A percentile compares a stretch with the other conserved stretches of the same genome.
These are phyloP conservation scores for Mionectes macconnelli DNA, from an alignment of 2,113 vertebrate genomes.

Conservation along the genomic window DNA sequence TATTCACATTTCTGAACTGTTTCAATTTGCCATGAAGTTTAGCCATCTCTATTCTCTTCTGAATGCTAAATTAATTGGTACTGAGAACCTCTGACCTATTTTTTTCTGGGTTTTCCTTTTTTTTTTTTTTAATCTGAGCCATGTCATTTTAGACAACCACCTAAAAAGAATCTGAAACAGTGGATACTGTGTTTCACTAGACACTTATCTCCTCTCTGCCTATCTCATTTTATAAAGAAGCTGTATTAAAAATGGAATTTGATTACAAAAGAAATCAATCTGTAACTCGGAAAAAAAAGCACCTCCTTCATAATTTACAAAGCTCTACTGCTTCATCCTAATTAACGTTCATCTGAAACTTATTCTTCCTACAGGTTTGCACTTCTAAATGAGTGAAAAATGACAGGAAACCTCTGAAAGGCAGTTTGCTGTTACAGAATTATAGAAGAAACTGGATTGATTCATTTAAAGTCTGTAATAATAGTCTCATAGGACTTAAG, in stretches of 20 bases:
- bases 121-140: background rate
- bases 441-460: background rate
- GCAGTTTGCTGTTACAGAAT: background rate
- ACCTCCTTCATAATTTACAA: conserved; percentile 33
- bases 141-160: background rate
- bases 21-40: conserved; percentile 21
- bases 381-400: conserved; percentile 21
- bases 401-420: background rate
- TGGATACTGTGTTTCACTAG: background rate
- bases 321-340: conserved; percentile 20
- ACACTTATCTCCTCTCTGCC: background rate
- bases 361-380: conserved; percentile 20
- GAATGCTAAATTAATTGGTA: conserved; percentile 56
- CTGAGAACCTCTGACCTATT: background rate
- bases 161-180: background rate
- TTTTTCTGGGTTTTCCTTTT: background rate
- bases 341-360: conserved; percentile 32
- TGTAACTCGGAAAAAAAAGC: conserved; percentile 10
- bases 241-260: background rate
- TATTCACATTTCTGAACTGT: conserved; percentile 19
- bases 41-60: background rate
- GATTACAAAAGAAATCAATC: background rate
- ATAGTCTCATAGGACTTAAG: conserved; percentile 8
- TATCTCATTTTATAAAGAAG: conserved; percentile 16
- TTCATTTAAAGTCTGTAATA: background rate